Evolutionary conservation across 2,888 invertebrate genomes (phyloP).

Genomic region (Gonocerus acuteangulatus): DNA sequence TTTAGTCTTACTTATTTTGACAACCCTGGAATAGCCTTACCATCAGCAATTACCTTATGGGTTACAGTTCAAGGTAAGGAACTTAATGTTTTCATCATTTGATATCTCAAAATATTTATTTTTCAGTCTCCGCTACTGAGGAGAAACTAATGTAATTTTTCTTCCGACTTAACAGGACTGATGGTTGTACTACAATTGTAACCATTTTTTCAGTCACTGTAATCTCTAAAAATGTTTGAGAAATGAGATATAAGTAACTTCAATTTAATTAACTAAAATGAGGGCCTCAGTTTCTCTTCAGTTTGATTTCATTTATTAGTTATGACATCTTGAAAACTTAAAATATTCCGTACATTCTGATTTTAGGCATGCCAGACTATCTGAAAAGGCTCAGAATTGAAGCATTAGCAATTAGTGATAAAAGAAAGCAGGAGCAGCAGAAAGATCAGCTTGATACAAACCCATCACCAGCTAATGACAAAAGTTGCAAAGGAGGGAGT

Average conservation of each 20-base stretch:
- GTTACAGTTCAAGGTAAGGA: slow-evolving; percentile 49
- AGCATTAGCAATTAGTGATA: slow-evolving; percentile 6
- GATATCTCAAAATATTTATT: background rate
- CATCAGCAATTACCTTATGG: slow-evolving; percentile 65
- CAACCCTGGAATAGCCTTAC: slow-evolving; percentile 72
- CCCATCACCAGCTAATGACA: no score
- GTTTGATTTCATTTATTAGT: no score
- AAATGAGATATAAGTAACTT: no score
- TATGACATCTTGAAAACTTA: no score
- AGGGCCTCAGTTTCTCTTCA: no score
- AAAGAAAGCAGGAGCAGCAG: background rate
- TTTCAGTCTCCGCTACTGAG: background rate
- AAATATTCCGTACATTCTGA: no score
- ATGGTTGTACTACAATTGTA: no score
- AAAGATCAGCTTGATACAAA: background rate
- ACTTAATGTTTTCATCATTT: background rate
- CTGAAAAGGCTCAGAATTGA: slow-evolving; percentile 6
- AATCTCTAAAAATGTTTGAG: no score
- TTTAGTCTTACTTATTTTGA: slow-evolving; percentile 82
- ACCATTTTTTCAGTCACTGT: no score
- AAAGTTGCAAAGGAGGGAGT: no score
- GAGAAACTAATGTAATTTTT: background rate
- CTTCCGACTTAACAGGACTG: no score
- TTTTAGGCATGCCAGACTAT: slow-evolving; percentile 19
- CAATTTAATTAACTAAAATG: no score